Conservation (phyloP, 2,888 invertebrate species). For the Xylophagus ater region DNA sequence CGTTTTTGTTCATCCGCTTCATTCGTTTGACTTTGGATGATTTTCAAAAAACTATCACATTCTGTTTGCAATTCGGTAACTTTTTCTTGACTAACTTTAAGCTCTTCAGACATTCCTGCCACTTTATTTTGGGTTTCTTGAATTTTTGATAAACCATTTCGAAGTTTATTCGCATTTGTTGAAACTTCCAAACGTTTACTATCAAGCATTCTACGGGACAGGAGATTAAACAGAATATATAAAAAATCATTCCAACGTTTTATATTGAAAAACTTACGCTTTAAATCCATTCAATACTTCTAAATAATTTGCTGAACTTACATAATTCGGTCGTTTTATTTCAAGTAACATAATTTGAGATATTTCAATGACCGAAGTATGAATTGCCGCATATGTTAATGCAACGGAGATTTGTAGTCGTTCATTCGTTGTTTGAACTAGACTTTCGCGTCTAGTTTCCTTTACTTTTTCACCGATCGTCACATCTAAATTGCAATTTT, state of each 20-base stretch:
- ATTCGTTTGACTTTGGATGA: constrained; percentile 66
- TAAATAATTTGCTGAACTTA: constrained; percentile 79
- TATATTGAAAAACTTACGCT: constrained; percentile 43
- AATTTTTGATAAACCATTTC: constrained; percentile 75
- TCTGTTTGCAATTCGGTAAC: constrained; percentile 67
- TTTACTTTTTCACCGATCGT: constrained; percentile 49
- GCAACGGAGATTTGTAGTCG: constrained; percentile 55
- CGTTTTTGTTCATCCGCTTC: constrained; percentile 76
- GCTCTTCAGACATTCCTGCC: constrained; percentile 69
- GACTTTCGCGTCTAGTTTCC: constrained; percentile 40
- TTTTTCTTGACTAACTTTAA: constrained; percentile 60
- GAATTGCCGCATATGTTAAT: constrained; percentile 67
- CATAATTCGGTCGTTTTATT: constrained; percentile 73
- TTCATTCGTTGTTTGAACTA: constrained; percentile 45
- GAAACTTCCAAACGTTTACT: constrained; percentile 61
- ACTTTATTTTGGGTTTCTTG: constrained; percentile 76
- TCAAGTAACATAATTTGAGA: constrained; percentile 63
- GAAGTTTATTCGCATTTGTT: constrained; percentile 63
- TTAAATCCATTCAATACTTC: constrained; percentile 77
- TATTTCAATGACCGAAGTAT: constrained; percentile 65
- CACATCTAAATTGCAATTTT: constrained; percentile 57
- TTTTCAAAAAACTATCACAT: constrained; percentile 75
- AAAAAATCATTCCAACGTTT: not conserved
- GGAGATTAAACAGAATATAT: constrained; percentile 39
- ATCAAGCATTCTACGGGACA: constrained; percentile 57